These are phyloP conservation scores for Trichechus manatus DNA, from an alignment of 2,113 vertebrate species.

Conservation along the genomic window DNA sequence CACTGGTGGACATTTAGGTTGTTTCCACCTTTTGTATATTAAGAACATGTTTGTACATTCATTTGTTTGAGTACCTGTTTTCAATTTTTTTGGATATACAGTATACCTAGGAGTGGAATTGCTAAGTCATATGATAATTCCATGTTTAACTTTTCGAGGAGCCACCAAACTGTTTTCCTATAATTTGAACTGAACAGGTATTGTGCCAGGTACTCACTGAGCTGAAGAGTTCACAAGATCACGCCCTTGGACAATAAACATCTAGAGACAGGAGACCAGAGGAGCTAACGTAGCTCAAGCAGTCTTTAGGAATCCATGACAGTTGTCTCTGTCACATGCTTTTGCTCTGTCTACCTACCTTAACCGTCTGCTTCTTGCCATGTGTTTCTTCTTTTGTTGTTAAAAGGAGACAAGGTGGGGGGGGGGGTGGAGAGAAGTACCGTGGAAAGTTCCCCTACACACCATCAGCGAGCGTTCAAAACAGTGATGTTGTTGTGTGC, in stretches of 20 bases:
- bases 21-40: background rate
- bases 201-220: background rate
- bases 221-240: background rate
- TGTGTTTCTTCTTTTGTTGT: background rate
- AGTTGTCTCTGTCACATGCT: background rate
- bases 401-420: background rate
- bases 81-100: no score
- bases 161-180: background rate
- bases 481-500: background rate
- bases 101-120: background rate
- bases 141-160: constrained; percentile 36
- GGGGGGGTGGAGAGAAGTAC: background rate
- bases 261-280: background rate
- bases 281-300: background rate
- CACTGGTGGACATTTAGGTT: background rate
- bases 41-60: background rate
- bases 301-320: background rate
- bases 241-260: background rate
- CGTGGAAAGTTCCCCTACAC: background rate
- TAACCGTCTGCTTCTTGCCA: background rate
- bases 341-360: background rate
- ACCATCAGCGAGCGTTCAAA: background rate
- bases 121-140: background rate
- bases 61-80: no score
- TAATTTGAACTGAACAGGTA: background rate